phyloP scores from a whole-genome alignment of 92 coral and sea anemone genomes.

The Desmophyllum pertusum region DNA sequence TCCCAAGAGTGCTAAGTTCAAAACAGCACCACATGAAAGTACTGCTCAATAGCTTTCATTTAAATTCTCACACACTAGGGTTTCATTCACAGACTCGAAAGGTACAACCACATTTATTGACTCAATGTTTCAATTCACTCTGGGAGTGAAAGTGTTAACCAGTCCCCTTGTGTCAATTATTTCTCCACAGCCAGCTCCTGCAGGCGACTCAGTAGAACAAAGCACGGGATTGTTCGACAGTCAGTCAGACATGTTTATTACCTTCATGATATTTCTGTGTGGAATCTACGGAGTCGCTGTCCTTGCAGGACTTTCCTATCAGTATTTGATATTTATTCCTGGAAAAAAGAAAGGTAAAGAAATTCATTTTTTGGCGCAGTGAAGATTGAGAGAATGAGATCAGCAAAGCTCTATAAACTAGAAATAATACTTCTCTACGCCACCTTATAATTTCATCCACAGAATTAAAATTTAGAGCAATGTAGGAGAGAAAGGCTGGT shows the following conservation, averaged over 20 bases:
- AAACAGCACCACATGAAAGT: not conserved
- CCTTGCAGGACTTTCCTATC: conserved; percentile 15
- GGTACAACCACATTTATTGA: too few species aligned
- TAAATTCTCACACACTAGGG: not conserved
- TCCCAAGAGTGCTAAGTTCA: too few species aligned
- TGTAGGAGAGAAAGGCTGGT: too few species aligned
- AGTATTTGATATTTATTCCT: conserved; percentile 22
- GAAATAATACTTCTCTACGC: too few species aligned
- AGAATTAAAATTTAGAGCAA: too few species aligned
- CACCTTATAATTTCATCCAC: too few species aligned
- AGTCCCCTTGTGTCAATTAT: too few species aligned
- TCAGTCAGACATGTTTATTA: not conserved
- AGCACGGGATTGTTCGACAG: conserved; percentile 38
- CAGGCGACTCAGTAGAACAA: conserved; percentile 1
- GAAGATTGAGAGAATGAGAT: not conserved
- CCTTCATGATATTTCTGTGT: not conserved
- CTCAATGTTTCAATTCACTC: too few species aligned
- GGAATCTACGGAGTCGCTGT: conserved; percentile 9
- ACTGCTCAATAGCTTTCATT: not conserved
- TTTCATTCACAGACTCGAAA: too few species aligned
- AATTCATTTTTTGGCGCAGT: too few species aligned
- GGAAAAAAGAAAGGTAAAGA: conserved; percentile 13
- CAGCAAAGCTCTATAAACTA: not conserved
- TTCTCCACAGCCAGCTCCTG: conserved; percentile 10
- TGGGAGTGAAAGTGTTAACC: too few species aligned